Percentiles rank a stretch among this genome's conserved stretches.
These are phyloP conservation scores for Sturnus vulgaris DNA, from an alignment of 2,113 vertebrate genomes.

Conservation along the genomic window DNA sequence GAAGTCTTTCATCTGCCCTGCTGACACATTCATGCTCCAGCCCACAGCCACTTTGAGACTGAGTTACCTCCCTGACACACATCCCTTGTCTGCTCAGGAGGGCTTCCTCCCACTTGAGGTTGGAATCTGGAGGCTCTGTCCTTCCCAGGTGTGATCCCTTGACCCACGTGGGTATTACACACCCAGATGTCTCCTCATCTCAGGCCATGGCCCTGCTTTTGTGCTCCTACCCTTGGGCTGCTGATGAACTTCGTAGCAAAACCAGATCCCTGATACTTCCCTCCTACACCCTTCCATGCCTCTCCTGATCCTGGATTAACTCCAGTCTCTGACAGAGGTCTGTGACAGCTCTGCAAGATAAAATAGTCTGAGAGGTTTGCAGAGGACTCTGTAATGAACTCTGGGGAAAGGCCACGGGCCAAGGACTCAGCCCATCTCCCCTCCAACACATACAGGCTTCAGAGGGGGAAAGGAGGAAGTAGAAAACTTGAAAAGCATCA, in stretches of 20 bases:
- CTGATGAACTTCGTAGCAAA: accelerated
- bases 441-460: not conserved
- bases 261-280: not conserved
- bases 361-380: not conserved
- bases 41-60: not conserved
- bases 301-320: not conserved
- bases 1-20: not conserved
- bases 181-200: not conserved
- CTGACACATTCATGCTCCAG: not conserved
- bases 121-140: not conserved
- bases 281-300: not conserved
- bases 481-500: not conserved
- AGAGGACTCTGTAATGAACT: not conserved
- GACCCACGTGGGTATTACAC: not conserved
- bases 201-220: not conserved
- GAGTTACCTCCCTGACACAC: not conserved
- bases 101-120: not conserved
- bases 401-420: not conserved
- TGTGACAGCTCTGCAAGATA: not conserved
- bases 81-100: not conserved
- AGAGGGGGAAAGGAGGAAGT: not conserved
- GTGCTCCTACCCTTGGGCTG: not conserved
- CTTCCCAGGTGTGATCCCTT: not conserved
- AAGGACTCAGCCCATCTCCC: not conserved
- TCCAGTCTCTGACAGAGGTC: not conserved